phyloP scores from a whole-genome alignment of 1,140 invertebrate species.

The Drosophila sechellia region DNA sequence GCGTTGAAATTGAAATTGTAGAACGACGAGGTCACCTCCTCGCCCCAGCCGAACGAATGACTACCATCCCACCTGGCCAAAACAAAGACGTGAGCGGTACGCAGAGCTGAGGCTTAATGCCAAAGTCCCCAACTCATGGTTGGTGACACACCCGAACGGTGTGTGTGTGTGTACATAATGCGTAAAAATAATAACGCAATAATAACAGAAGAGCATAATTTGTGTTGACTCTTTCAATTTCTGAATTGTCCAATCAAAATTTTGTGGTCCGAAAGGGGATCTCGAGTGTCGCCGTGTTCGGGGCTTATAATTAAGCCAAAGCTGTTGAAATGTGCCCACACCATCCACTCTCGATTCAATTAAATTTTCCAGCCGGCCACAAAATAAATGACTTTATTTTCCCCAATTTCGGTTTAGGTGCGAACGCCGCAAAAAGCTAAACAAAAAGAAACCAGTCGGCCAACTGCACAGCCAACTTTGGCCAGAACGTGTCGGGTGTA shows the following conservation, averaged over 20 bases:
- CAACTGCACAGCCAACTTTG: conserved; percentile 30
- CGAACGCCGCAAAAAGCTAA: conserved; percentile 5
- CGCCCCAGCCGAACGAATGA: conserved; percentile 2
- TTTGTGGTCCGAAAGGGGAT: background rate
- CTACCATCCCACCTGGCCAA: conserved; percentile 11
- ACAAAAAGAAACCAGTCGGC: conserved; percentile 31
- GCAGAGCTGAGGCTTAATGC: conserved; percentile 40
- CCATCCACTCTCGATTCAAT: conserved; percentile 39
- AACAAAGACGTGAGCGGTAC: conserved; percentile 43
- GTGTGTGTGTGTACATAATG: conserved; percentile 55
- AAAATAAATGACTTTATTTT: conserved; percentile 53
- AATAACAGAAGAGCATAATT: conserved; percentile 49
- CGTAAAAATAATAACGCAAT: conserved; percentile 52
- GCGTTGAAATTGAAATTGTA: conserved; percentile 54
- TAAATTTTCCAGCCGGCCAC: conserved; percentile 48
- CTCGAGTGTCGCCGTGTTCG: conserved; percentile 32
- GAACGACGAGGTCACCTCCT: conserved; percentile 38
- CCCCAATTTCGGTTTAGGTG: conserved; percentile 43
- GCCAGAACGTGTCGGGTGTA: conserved; percentile 34
- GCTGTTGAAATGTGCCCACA: conserved; percentile 55
- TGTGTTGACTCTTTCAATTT: conserved; percentile 52
- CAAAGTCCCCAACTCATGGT: conserved; percentile 24
- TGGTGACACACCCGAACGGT: too few relatives aligned
- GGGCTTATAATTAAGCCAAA: conserved; percentile 53
- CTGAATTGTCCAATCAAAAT: conserved; percentile 47